phyloP scores from a whole-genome alignment of 2,888 invertebrate species.

The Torymus texanus region DNA sequence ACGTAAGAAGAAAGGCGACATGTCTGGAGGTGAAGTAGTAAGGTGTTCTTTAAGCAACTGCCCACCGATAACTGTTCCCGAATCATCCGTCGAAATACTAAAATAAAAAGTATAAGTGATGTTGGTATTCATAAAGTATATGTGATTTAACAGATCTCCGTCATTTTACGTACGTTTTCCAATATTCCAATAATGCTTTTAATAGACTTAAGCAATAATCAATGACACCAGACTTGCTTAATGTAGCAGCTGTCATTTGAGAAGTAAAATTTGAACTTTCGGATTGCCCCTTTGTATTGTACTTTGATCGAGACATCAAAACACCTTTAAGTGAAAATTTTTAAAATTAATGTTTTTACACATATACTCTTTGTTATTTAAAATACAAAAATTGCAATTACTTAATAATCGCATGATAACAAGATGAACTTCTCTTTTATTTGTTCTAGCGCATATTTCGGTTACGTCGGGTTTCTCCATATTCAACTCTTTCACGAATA shows the following conservation, averaged over 20 bases:
- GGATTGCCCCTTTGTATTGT: conserved; percentile 72
- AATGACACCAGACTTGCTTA: conserved; percentile 83
- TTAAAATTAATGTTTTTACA: background rate
- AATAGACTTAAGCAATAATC: conserved; percentile 84
- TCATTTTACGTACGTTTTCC: conserved; percentile 78
- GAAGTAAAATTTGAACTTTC: conserved; percentile 80
- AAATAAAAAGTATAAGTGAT: background rate
- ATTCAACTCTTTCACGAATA: conserved; percentile 84
- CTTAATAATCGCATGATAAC: conserved; percentile 92
- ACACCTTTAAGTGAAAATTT: conserved; percentile 77
- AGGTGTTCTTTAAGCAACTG: conserved; percentile 89
- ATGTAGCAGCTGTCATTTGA: conserved; percentile 82
- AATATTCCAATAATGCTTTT: conserved; percentile 84
- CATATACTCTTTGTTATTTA: background rate
- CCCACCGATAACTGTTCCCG: conserved; percentile 78
- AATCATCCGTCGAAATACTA: conserved; percentile 72
- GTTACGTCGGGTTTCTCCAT: conserved; percentile 79
- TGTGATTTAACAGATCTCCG: background rate
- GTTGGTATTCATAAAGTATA: background rate
- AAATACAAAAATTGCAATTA: conserved; percentile 67
- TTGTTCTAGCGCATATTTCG: conserved; percentile 81
- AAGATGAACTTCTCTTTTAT: conserved; percentile 89
- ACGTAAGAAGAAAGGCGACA: conserved; percentile 95
- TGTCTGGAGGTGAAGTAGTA: conserved; percentile 90
- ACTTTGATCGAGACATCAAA: conserved; percentile 86